These are phyloP conservation scores for Oceanodroma tethys DNA, from an alignment of 2,113 vertebrate genomes.

Conservation along the genomic window DNA sequence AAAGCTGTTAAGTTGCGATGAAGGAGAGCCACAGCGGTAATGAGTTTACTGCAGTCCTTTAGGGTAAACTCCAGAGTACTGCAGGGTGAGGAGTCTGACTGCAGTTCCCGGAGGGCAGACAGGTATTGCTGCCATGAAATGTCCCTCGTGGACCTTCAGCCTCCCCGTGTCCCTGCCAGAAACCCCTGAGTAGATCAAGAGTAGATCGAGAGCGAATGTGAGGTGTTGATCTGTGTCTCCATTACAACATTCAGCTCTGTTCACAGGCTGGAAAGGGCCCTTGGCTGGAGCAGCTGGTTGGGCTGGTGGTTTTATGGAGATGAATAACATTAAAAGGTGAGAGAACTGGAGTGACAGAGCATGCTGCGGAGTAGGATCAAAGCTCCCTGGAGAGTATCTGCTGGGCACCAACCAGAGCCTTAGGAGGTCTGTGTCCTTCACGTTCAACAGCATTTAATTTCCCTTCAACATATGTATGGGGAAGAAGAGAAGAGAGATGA, in stretches of 20 bases:
- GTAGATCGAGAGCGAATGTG: neutral
- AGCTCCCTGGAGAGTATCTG: neutral
- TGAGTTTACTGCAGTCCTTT: neutral
- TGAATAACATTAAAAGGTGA: neutral
- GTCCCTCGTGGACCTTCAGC: neutral
- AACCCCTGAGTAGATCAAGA: neutral
- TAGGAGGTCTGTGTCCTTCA: neutral
- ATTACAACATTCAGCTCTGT: neutral
- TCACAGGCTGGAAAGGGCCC: neutral
- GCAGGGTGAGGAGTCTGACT: neutral
- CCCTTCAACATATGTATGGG: fast-evolving
- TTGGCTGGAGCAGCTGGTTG: neutral
- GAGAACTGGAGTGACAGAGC: neutral
- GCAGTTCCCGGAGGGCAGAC: neutral
- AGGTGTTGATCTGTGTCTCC: neutral
- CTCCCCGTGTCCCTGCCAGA: neutral
- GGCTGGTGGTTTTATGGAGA: neutral
- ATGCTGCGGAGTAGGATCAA: neutral
- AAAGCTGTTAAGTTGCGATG: constrained; percentile 45
- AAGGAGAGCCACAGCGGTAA: neutral
- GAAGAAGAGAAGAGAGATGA: neutral
- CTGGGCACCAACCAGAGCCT: neutral
- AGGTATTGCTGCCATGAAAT: neutral
- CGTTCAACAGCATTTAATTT: neutral
- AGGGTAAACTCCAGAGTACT: neutral